These are phyloP conservation scores for Phalera bucephala DNA, from an alignment of 2,888 invertebrate species.

Conservation along the genomic window DNA sequence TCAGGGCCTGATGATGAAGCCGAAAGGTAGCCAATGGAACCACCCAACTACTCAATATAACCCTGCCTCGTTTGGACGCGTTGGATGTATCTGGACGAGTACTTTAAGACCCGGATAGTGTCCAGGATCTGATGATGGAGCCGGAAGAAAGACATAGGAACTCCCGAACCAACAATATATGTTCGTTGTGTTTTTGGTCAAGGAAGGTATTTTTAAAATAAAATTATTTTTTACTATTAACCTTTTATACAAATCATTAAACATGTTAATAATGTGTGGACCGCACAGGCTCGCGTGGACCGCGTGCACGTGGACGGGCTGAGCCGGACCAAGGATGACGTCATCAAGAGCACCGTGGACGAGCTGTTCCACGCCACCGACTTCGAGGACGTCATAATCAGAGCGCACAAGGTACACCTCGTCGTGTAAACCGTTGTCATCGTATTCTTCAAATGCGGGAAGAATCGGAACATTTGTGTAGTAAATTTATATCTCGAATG, in stretches of 20 bases:
- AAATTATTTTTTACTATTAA: no score
- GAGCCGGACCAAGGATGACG: slow-evolving; percentile 93
- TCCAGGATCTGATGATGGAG: background rate
- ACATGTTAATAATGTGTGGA: background rate
- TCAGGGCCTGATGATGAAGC: no score
- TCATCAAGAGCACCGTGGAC: slow-evolving; percentile 89
- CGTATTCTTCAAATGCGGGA: background rate
- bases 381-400: slow-evolving; percentile 92
- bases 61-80: no score
- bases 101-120: no score
- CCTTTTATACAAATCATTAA: no score
- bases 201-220: background rate
- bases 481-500: background rate
- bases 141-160: background rate
- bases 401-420: slow-evolving; percentile 84
- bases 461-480: background rate
- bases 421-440: no score
- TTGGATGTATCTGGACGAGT: no score
- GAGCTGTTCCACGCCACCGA: slow-evolving; percentile 92
- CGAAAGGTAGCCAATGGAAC: no score
- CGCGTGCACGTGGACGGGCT: slow-evolving; percentile 93
- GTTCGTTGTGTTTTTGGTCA: background rate
- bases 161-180: background rate
- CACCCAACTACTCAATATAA: no score
- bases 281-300: slow-evolving; percentile 89